phyloP scores from a whole-genome alignment of 1,140 invertebrate species.

The Ostrea edulis region DNA sequence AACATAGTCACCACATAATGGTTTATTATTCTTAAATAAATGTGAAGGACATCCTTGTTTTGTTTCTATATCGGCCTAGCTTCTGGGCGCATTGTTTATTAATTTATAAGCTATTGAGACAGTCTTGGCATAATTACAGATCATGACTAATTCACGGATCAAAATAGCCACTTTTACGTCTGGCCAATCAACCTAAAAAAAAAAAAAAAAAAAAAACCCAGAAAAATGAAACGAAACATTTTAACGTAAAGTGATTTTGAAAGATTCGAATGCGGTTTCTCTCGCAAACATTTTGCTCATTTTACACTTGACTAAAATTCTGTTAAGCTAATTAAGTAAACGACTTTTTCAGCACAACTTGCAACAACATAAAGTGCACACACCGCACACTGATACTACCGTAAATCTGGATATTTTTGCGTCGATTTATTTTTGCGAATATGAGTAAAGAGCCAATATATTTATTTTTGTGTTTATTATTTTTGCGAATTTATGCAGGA shows the following conservation, averaged over 20 bases:
- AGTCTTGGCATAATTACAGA: constrained; percentile 15
- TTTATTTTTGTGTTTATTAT: too few relatives aligned
- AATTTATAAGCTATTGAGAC: not conserved
- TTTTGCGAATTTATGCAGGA: too few relatives aligned
- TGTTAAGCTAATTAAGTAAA: too few relatives aligned
- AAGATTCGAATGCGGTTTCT: not conserved
- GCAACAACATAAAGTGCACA: too few relatives aligned
- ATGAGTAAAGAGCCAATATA: too few relatives aligned
- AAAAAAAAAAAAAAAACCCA: not conserved
- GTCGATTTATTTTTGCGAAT: too few relatives aligned
- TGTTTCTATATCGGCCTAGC: not conserved
- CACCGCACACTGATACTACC: too few relatives aligned
- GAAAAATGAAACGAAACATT: not conserved
- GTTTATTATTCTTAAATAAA: constrained; percentile 8
- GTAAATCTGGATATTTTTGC: too few relatives aligned
- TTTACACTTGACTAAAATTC: too few relatives aligned
- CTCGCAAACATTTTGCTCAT: too few relatives aligned
- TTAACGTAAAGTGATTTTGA: not conserved
- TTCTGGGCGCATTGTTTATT: not conserved
- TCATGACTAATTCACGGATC: not conserved
- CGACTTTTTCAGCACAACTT: too few relatives aligned
- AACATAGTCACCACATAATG: not conserved
- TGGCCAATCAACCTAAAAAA: not conserved
- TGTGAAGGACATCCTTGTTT: not conserved
- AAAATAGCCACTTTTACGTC: not conserved